Evolutionary conservation across 2,797 vertebrate species (phyloP).

Genomic region (Pagetopsis macropterus): DNA sequence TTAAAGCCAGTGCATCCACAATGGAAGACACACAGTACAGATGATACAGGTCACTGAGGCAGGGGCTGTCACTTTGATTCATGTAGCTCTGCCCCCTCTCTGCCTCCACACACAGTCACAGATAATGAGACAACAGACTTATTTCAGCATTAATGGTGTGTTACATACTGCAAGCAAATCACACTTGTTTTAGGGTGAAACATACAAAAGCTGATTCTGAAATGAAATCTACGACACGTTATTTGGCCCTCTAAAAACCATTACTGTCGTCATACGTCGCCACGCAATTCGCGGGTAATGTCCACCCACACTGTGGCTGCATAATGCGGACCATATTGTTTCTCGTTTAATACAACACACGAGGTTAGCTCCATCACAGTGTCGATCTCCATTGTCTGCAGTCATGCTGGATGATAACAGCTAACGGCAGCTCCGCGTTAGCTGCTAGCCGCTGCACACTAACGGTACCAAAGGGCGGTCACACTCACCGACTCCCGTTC

Average conservation of each 20-base stretch:
- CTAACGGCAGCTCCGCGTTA: slow-evolving; percentile 44
- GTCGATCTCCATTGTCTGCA: slow-evolving; percentile 68
- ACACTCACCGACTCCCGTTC: slow-evolving; percentile 69
- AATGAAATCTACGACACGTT: neutral
- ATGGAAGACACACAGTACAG: slow-evolving; percentile 30
- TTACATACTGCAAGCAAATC: neutral
- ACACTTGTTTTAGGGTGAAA: neutral
- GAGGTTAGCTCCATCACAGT: slow-evolving; percentile 40
- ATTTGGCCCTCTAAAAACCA: neutral
- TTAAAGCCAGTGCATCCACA: slow-evolving; percentile 25
- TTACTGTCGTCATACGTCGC: neutral
- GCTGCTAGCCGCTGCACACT: slow-evolving; percentile 44
- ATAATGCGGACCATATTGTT: no score
- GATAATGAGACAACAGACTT: neutral
- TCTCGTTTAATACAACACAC: neutral
- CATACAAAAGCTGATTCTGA: neutral
- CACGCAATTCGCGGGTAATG: no score
- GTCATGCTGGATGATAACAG: slow-evolving; percentile 45
- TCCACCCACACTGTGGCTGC: neutral
- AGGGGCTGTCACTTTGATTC: slow-evolving; percentile 61
- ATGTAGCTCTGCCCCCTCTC: slow-evolving; percentile 17
- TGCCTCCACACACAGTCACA: neutral
- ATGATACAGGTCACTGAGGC: slow-evolving; percentile 63
- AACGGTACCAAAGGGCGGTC: slow-evolving; percentile 12
- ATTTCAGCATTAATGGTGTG: neutral